Evolutionary conservation across 2,888 invertebrate genomes (phyloP), one percentile per base, ranked within the genome.

Genomic region (Eristalinus aeneus): DNA sequence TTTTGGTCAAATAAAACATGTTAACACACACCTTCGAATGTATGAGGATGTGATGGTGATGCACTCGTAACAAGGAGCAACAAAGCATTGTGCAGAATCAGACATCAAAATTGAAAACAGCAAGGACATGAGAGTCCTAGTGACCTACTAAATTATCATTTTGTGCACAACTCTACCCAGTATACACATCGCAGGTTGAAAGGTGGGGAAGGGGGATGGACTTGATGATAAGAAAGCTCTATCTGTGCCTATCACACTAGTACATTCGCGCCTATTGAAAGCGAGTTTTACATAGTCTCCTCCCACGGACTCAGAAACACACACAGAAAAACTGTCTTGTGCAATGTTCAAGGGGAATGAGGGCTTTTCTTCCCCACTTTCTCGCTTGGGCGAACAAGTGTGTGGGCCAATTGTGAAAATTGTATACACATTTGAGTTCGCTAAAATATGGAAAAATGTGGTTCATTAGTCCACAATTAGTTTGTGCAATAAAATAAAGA

Each of bases 71-170:
- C 76, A 73, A 39, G n/a, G n/a, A 12, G 73, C 68, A 72, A 58
- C 27, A 61, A 68, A 86, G 81, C 86, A 86, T 86, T 86, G 86
- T 82, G 82, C 82, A 86, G 86, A 86, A 86, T 82, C 86, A 88
- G 89, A 88, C 88, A 89, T 88, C 89, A 88, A 89, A 88, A 89
- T 88, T 89, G 87, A 89, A 89, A 89, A 89, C 88, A 81, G 91
- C 91, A 91, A 91, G 91, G 91, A 91, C 91, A 91, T 91, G 89
- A 90, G 90, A 87, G 91, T 91, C 90, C 92, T 89, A 91, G 91
- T 91, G 91, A 92, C 91, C 91, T 90, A 91, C 90, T 91, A 91
- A 91, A 90, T 86, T 84, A 88, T 88, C 83, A 56, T 56, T 8
- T 16, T 11, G 56, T 56, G 23, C 56, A 74, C 64, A 67, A 56